Evolutionary conservation across 1,140 invertebrate genomes (phyloP), one percentile per base, ranked within the genome.

Genomic region (Steinernema khuongi): DNA sequence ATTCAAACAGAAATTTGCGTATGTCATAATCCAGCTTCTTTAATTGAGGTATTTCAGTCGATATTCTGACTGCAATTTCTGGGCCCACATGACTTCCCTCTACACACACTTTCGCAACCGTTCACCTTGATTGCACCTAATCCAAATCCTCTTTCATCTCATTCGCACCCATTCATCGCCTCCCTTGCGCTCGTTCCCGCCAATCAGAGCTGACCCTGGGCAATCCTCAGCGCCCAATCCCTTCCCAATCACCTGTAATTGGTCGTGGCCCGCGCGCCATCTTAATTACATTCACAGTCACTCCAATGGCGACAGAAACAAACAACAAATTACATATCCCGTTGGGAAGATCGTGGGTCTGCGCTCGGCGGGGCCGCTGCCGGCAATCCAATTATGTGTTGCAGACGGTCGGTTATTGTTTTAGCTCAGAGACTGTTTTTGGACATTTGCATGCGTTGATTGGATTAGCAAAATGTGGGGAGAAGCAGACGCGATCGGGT

Each of bases 251-350:
- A 60, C 50, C 50, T 60, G 50, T 60, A 60, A 60, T 60, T 60
- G 50, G 50, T 60, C 50, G 50, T 60, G 50, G 50, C 50, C 50
- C 50, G 50, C 50, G 50, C 50, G 50, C 50, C 50, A 22, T 60
- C 50, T 60, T 60, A 60, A 60, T 60, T 60, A 60, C 50, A 60
- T 60, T 60, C 50, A 60, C 50, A 60, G 50, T 60, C 50, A 60
- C 22, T 60, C 50, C 36, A 41, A n/a, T 41, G 50, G 50, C 50
- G 50, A 60, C 7, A 60, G 50, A 26, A 11, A 60, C 50, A 60
- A 60, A 60, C 50, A 60, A 60, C 50, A 60, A 60, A 60, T 60
- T 60, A 22, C 50, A 7, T 60, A 60, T 60, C 50, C 50, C 50
- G 22, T 60, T 60, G 50, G 50, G 50, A 60, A 60, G 50, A 11